Conservation (phyloP, 2,113 vertebrate species). For the Platysteira castanea region DNA sequence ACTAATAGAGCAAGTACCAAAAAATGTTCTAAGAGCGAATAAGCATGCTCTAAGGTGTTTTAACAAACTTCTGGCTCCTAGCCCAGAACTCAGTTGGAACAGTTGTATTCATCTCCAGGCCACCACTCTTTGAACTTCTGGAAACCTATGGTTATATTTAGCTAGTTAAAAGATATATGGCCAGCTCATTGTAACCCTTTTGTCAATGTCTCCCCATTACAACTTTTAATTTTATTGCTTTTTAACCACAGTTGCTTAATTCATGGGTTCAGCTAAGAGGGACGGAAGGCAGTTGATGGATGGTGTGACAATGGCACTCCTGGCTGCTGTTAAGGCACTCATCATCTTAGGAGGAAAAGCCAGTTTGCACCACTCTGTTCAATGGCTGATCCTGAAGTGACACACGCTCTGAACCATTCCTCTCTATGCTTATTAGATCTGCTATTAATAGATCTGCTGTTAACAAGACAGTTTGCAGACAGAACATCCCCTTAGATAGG, state of each 20-base stretch:
- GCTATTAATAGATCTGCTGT: not conserved
- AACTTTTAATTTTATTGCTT: slow-evolving; percentile 63
- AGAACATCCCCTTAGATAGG: not conserved
- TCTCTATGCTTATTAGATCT: not conserved
- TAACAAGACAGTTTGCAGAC: not conserved
- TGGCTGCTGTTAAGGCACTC: slow-evolving; percentile 9
- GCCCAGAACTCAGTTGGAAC: slow-evolving; percentile 66
- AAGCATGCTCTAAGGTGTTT: slow-evolving; percentile 58
- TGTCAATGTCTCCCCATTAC: slow-evolving; percentile 53
- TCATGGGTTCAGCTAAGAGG: slow-evolving; percentile 25
- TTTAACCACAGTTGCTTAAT: slow-evolving; percentile 61
- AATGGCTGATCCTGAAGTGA: not conserved
- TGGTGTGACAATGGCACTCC: slow-evolving; percentile 33
- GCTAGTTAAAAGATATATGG: slow-evolving; percentile 63
- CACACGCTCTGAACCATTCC: not conserved
- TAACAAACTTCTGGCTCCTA: slow-evolving; percentile 50
- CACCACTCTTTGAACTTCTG: slow-evolving; percentile 67
- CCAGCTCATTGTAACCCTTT: slow-evolving; percentile 15
- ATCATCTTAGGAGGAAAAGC: not conserved
- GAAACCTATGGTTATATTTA: slow-evolving; percentile 66
- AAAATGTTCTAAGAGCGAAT: slow-evolving; percentile 52
- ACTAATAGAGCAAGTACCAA: slow-evolving; percentile 63
- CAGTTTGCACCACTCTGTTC: not conserved
- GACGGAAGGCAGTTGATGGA: not conserved
- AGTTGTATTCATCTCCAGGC: slow-evolving; percentile 59